Evolutionary conservation across 2,888 invertebrate species (phyloP).

Genomic region (Troglohyphantes excavatus): DNA sequence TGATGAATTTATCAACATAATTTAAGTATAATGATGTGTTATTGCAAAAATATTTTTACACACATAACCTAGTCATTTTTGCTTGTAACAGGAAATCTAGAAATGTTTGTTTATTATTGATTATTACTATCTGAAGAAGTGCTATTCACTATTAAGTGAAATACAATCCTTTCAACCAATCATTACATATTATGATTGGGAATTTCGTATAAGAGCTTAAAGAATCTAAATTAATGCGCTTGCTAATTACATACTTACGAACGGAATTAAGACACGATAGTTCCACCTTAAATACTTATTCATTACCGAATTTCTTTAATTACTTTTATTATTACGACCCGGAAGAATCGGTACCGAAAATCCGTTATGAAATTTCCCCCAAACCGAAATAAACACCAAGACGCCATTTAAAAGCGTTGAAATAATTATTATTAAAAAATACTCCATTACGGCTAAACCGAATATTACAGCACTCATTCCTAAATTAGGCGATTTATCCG

Average conservation of each 20-base stretch:
- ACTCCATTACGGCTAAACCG: slow-evolving; percentile 59
- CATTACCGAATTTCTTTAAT: not conserved
- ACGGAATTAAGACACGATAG: not conserved
- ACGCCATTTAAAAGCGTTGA: slow-evolving; percentile 1
- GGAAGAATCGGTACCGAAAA: slow-evolving; percentile 5
- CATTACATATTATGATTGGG: not conserved
- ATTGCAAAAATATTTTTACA: too few relatives aligned
- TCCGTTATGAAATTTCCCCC: slow-evolving; percentile 11
- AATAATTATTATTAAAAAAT: slow-evolving; percentile 26
- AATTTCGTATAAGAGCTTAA: slow-evolving; percentile 6
- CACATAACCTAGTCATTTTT: too few relatives aligned
- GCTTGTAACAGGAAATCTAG: too few relatives aligned
- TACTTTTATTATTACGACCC: not conserved
- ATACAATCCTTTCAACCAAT: not conserved
- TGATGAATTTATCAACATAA: too few relatives aligned
- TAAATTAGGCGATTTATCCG: slow-evolving; percentile 62
- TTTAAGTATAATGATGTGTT: too few relatives aligned
- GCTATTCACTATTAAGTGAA: not conserved
- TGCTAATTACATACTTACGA: not conserved
- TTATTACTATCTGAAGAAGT: not conserved
- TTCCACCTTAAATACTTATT: not conserved
- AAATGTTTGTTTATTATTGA: too few relatives aligned
- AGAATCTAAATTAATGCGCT: not conserved
- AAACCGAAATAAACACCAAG: not conserved
- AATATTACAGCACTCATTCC: slow-evolving; percentile 43